phyloP scores from a whole-genome alignment of 2,113 vertebrate species.

The Ceyx cyanopectus region DNA sequence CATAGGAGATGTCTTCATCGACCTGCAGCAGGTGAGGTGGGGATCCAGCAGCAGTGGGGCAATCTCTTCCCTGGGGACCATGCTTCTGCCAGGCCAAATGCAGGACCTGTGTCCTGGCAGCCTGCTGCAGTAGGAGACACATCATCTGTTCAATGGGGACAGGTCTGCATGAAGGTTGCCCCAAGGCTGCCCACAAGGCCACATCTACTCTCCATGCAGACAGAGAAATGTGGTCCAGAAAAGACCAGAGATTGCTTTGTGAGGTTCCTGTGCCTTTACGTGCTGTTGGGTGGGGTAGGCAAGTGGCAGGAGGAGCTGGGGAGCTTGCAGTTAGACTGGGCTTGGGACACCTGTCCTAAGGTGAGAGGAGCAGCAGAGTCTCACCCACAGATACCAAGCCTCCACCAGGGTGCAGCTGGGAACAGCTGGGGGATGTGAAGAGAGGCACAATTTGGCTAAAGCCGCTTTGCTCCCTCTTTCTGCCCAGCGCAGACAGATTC shows the following conservation, averaged over 20 bases:
- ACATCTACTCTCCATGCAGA: accelerated
- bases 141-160: accelerated
- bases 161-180: neutral
- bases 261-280: neutral
- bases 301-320: neutral
- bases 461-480: slow-evolving; percentile 34
- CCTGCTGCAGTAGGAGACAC: neutral
- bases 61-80: accelerated
- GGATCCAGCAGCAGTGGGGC: neutral
- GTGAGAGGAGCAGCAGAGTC: neutral
- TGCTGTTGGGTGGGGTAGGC: accelerated
- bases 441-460: neutral
- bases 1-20: slow-evolving; percentile 83
- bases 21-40: slow-evolving; percentile 84
- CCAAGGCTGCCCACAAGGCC: neutral
- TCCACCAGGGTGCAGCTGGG: neutral
- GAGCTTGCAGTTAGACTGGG: neutral
- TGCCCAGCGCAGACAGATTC: slow-evolving; percentile 39
- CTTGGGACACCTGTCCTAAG: neutral
- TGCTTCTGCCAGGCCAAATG: neutral
- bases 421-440: neutral
- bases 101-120: neutral
- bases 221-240: neutral
- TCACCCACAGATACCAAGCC: neutral
- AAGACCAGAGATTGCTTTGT: neutral